Conservation (phyloP, 2,888 invertebrate genomes). For the Myathropa florea region DNA sequence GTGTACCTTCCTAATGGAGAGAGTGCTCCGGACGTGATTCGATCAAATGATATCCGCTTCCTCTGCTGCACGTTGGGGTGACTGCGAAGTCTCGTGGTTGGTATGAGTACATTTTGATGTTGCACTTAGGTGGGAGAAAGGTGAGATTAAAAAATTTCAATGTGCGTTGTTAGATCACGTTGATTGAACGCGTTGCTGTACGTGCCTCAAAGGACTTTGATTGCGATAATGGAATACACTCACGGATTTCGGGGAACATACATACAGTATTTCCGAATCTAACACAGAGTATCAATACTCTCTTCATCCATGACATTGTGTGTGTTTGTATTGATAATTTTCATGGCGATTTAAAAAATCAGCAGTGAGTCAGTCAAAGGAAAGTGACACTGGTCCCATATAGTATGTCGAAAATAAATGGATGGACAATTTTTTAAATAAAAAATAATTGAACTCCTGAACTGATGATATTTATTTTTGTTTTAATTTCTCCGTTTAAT, state of each 20-base stretch:
- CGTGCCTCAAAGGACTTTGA: slow-evolving; percentile 45
- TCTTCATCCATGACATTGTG: background rate
- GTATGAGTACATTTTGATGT: slow-evolving; percentile 43
- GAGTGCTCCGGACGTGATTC: slow-evolving; percentile 69
- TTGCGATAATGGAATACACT: slow-evolving; percentile 45
- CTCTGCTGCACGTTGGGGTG: slow-evolving; percentile 40
- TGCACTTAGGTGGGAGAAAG: slow-evolving; percentile 23
- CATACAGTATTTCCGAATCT: background rate
- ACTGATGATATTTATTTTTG: no score
- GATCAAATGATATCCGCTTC: slow-evolving; percentile 72
- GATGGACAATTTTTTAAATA: no score
- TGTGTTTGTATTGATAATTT: background rate
- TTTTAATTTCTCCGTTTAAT: no score
- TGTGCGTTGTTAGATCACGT: slow-evolving; percentile 37
- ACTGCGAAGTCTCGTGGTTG: background rate
- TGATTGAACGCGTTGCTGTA: slow-evolving; percentile 55
- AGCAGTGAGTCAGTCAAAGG: no score
- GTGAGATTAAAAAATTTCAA: slow-evolving; percentile 33
- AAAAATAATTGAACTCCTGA: no score
- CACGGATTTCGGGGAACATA: background rate
- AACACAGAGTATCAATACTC: background rate
- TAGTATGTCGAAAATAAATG: no score
- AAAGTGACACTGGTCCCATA: no score
- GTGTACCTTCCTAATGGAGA: slow-evolving; percentile 28
- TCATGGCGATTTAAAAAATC: no score